Evolutionary conservation across 1,140 invertebrate genomes (phyloP), one percentile per base, ranked within the genome.

Genomic region (Cotesia typhae): DNA sequence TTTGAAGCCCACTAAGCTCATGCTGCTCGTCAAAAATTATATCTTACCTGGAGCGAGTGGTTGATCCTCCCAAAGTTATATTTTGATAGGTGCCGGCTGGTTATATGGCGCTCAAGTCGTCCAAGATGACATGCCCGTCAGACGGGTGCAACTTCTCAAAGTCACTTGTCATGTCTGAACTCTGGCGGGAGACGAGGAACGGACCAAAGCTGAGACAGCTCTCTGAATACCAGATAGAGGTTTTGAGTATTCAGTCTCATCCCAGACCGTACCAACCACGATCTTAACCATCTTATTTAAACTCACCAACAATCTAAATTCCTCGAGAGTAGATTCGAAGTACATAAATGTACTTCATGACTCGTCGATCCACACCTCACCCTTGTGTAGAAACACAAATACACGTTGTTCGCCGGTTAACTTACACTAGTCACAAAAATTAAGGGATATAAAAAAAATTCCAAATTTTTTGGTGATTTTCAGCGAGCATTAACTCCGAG

Each of bases 141-240:
- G 78, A 82, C 80, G 73, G 80, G 80, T 80, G 80, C 80, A 82
- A 79, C 79, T 81, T 82, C 75, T 82, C 80, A 82, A 81, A 81
- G 78, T 82, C 79, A 78, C 75, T 74, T 74, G 72, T 74, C 72
- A 74, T 53, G 72, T n/a, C 52, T 28, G 7, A 47, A 20, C 57
- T 47, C 41, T 9, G 41, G 6, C 28, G 9, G 20, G 57, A 59
- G 57, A 59, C 57, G 57, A 28, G 20, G 20, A 28, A 59, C 20
- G 57, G 28, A 28, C 57, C 9, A 59, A 59, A 66, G 38, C 37
- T 28, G 64, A 52, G 38, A 52, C 47, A 47, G 64, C 64, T 51
- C 64, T 66, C 41, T 51, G 64, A 66, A 66, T 51, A 63, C 37
- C 36, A 63, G 12, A 20, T 20, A 17, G 60, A 63, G 60, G 64